phyloP scores from a whole-genome alignment of 2,797 vertebrate species.

The Hippopotamyrus pictus region DNA sequence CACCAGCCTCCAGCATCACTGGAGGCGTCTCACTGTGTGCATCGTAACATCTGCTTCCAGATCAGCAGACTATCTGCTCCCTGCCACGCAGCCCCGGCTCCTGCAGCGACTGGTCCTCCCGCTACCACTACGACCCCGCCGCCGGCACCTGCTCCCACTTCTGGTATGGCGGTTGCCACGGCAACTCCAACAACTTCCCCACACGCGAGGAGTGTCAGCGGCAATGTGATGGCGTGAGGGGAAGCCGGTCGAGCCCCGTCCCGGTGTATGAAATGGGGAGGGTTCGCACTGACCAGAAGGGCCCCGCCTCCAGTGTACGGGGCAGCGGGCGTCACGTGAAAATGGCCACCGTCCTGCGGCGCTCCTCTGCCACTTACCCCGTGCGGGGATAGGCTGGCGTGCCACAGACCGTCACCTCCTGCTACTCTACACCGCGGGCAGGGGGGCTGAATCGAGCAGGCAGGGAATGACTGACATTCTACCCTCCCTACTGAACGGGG shows the following conservation, averaged over 20 bases:
- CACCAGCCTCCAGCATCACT: neutral
- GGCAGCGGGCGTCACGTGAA: neutral
- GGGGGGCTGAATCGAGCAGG: neutral
- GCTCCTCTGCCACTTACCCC: neutral
- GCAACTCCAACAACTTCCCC: slow-evolving; percentile 81
- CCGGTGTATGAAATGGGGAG: neutral
- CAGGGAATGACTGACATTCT: neutral
- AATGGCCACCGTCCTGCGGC: neutral
- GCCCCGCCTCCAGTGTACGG: neutral
- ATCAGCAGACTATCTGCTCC: slow-evolving; percentile 58
- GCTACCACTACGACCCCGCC: slow-evolving; percentile 69
- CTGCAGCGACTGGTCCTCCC: slow-evolving; percentile 72
- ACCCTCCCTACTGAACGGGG: neutral
- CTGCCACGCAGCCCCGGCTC: slow-evolving; percentile 72
- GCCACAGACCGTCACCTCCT: neutral
- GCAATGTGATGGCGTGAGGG: slow-evolving; percentile 46
- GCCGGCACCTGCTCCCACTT: slow-evolving; percentile 74
- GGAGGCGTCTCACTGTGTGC: neutral
- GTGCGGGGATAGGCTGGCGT: neutral
- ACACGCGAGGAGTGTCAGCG: slow-evolving; percentile 69
- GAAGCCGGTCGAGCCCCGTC: neutral
- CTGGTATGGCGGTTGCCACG: slow-evolving; percentile 84
- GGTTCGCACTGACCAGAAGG: neutral
- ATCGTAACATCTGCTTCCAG: slow-evolving; percentile 35
- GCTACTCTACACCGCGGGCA: neutral